Evolutionary conservation across 2,888 invertebrate species (phyloP).

Genomic region (Cryptus viduatorius): DNA sequence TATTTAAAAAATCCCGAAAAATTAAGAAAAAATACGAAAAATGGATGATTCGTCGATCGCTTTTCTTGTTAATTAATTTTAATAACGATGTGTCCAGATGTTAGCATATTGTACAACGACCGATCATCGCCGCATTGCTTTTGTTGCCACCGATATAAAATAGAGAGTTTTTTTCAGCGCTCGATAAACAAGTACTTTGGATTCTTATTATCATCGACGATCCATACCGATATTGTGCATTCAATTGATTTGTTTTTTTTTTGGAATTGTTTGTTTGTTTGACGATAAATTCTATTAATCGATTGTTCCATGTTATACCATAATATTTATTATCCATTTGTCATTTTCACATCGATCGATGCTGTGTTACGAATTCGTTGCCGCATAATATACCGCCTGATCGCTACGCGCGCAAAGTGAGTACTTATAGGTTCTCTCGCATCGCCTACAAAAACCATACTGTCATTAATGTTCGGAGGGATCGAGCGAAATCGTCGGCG

Average conservation of each 20-base stretch:
- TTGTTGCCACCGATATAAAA: constrained; percentile 73
- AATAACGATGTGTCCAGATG: constrained; percentile 50
- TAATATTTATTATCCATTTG: constrained; percentile 24
- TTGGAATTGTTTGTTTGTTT: constrained; percentile 56
- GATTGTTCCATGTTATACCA: constrained; percentile 3
- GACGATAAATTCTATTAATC: constrained; percentile 65
- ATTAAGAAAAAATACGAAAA: neutral
- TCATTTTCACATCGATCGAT: constrained; percentile 43
- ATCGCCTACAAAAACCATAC: constrained; percentile 16
- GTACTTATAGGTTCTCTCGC: neutral
- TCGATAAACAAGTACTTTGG: constrained; percentile 79
- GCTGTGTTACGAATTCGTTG: constrained; percentile 58
- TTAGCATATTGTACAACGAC: constrained; percentile 73
- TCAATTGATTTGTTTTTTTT: constrained; percentile 70
- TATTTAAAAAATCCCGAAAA: neutral
- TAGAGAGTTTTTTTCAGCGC: constrained; percentile 76
- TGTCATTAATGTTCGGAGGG: constrained; percentile 8
- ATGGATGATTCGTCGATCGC: constrained; percentile 43
- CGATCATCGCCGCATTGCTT: constrained; percentile 82
- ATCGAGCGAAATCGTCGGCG: constrained; percentile 19
- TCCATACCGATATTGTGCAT: constrained; percentile 78
- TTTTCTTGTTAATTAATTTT: constrained; percentile 39
- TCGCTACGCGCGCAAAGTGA: constrained; percentile 72
- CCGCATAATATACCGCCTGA: constrained; percentile 81
- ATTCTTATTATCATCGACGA: constrained; percentile 79